Conservation (phyloP, 2,888 invertebrate species). For the Caenorhabditis doughertyi region DNA sequence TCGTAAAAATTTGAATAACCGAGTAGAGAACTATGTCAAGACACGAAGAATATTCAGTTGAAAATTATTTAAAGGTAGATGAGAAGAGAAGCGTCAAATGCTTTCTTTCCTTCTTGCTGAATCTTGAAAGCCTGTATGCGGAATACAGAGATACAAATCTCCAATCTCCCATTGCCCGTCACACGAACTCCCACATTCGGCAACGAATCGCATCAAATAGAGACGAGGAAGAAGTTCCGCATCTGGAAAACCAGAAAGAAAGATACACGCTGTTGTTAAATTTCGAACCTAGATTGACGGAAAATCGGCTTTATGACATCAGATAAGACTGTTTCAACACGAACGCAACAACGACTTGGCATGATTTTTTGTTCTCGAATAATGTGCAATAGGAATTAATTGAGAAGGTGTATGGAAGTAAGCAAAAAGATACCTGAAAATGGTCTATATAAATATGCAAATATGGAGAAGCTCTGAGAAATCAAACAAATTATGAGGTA, state of each 20-base stretch:
- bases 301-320: conserved; percentile 6
- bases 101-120: neutral
- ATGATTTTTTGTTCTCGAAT: neutral
- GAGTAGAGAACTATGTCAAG: neutral
- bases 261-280: neutral
- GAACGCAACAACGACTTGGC: neutral
- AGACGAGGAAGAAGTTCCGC: neutral
- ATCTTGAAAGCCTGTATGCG: neutral
- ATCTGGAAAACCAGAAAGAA: conserved; percentile 1
- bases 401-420: too few species aligned
- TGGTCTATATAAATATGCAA: too few species aligned
- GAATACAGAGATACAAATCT: conserved; percentile 13
- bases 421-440: too few species aligned
- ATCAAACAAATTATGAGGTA: too few species aligned
- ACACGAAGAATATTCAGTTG: neutral
- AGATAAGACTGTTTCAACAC: conserved; percentile 13
- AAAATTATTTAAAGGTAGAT: neutral
- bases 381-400: too few species aligned
- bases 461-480: too few species aligned
- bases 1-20: too few species aligned
- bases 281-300: neutral
- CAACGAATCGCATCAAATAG: conserved; percentile 12
- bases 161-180: neutral
- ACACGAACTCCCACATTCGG: conserved; percentile 39
- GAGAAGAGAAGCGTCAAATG: neutral